Conservation (phyloP, 2,797 vertebrate genomes). For the Sebastes reedi region DNA sequence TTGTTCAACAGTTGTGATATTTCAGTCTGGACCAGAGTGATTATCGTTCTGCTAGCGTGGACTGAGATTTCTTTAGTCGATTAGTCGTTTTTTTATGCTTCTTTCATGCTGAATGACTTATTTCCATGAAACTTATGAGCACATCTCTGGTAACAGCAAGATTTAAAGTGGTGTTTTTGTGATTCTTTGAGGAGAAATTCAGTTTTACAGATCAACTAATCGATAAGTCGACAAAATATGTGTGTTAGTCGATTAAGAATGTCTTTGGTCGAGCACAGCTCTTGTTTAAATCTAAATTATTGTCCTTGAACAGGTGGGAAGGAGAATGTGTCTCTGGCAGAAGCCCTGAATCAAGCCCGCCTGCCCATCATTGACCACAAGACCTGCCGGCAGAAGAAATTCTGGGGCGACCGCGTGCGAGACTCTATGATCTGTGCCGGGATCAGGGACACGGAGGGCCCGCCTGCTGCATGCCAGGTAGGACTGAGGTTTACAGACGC, state of each 20-base stretch:
- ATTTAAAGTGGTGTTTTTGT: no score
- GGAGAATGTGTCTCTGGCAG: slow-evolving; percentile 80
- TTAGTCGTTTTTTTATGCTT: no score
- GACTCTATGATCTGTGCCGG: slow-evolving; percentile 87
- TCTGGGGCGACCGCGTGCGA: slow-evolving; percentile 88
- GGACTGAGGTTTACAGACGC: rapidly evolving
- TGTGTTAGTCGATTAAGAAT: no score
- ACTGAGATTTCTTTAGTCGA: no score
- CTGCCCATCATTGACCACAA: slow-evolving; percentile 84
- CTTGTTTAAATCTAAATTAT: background rate
- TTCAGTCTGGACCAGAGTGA: no score
- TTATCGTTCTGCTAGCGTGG: rapidly evolving
- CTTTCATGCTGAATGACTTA: no score
- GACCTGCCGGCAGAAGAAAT: slow-evolving; percentile 85
- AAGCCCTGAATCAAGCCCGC: slow-evolving; percentile 82
- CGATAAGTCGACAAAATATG: no score
- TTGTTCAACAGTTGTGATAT: background rate
- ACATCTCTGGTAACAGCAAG: no score
- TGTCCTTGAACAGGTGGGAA: slow-evolving; percentile 71
- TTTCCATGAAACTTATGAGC: no score
- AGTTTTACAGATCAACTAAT: no score
- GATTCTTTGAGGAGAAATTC: no score
- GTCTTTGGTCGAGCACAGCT: no score
- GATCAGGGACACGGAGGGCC: slow-evolving; percentile 78
- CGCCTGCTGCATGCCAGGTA: slow-evolving; percentile 87